Conservation (phyloP, 1,140 invertebrate genomes). For the Heliconius hewitsoni region DNA sequence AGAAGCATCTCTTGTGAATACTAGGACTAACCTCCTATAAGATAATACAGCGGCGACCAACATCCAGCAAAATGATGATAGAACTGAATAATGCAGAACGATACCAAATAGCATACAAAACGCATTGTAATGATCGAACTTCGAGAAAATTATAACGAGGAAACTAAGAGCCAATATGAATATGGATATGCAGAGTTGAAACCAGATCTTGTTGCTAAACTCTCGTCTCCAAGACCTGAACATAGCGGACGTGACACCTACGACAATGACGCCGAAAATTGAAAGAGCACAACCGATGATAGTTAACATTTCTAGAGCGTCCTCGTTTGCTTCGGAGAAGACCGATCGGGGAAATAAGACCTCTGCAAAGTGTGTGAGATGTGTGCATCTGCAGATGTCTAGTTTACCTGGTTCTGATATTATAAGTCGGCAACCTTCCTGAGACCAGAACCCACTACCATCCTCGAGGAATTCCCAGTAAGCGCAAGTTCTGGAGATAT, state of each 20-base stretch:
- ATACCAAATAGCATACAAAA: conserved; percentile 72
- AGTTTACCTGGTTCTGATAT: conserved; percentile 51
- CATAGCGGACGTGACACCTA: conserved; percentile 69
- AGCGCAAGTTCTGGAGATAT: conserved; percentile 67
- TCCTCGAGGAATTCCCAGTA: conserved; percentile 73
- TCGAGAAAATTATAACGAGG: conserved; percentile 59
- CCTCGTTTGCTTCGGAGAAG: conserved; percentile 60
- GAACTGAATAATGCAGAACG: conserved; percentile 72
- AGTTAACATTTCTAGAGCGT: conserved; percentile 65
- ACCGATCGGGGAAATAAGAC: conserved; percentile 62
- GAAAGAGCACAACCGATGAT: conserved; percentile 74
- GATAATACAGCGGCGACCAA: conserved; percentile 77
- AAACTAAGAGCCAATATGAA: conserved; percentile 67
- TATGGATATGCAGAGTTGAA: conserved; percentile 75
- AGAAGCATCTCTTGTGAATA: conserved; percentile 74
- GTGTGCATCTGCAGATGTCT: conserved; percentile 76
- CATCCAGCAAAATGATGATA: conserved; percentile 81
- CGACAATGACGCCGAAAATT: conserved; percentile 69
- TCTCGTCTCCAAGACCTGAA: conserved; percentile 78
- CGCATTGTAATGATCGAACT: conserved; percentile 56
- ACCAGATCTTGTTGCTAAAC: conserved; percentile 80
- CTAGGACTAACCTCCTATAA: conserved; percentile 73
- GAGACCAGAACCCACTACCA: conserved; percentile 66
- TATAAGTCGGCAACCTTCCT: conserved; percentile 70
- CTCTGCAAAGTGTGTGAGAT: conserved; percentile 81